Percentiles rank a stretch among this genome's conserved stretches.
These are phyloP conservation scores for Pelodytes ibericus DNA, from an alignment of 2,797 vertebrate species.

Conservation along the genomic window DNA sequence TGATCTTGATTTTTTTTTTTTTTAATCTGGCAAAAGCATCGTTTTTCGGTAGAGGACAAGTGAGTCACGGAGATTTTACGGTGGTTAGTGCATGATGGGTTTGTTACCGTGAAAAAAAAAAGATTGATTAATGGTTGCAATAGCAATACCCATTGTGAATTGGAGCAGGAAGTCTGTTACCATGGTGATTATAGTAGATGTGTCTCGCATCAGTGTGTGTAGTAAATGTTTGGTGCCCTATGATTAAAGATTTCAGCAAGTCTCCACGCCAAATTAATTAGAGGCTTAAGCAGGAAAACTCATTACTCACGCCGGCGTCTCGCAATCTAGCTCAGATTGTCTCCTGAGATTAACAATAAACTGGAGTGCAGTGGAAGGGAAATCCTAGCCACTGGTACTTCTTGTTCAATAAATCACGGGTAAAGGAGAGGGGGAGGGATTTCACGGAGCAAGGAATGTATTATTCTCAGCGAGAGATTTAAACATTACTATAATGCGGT, in stretches of 20 bases:
- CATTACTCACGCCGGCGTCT: constrained; percentile 41
- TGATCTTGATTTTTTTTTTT: no score
- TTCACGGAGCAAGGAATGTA: constrained; percentile 34
- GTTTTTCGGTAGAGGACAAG: no score
- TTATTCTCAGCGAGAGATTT: no score
- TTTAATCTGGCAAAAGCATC: no score
- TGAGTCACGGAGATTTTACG: no score
- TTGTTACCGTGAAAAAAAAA: no score
- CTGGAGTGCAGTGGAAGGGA: constrained; percentile 60
- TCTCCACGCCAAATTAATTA: constrained; percentile 59
- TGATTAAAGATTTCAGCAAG: constrained; percentile 52
- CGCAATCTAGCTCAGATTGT: neutral
- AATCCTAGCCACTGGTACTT: constrained; percentile 58
- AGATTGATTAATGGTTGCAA: neutral
- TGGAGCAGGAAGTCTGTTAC: constrained; percentile 21
- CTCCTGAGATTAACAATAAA: constrained; percentile 58
- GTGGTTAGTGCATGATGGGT: no score
- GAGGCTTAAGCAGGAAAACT: constrained; percentile 54
- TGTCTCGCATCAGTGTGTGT: constrained; percentile 45
- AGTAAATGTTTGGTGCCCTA: constrained; percentile 53
- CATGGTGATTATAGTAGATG: constrained; percentile 21
- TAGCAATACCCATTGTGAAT: constrained; percentile 8
- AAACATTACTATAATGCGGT: no score
- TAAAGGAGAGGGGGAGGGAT: constrained; percentile 48
- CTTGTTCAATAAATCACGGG: constrained; percentile 59